Evolutionary conservation across 2,797 vertebrate genomes (phyloP), one percentile per base, ranked within the genome.

Genomic region (Cottoperca gobio): DNA sequence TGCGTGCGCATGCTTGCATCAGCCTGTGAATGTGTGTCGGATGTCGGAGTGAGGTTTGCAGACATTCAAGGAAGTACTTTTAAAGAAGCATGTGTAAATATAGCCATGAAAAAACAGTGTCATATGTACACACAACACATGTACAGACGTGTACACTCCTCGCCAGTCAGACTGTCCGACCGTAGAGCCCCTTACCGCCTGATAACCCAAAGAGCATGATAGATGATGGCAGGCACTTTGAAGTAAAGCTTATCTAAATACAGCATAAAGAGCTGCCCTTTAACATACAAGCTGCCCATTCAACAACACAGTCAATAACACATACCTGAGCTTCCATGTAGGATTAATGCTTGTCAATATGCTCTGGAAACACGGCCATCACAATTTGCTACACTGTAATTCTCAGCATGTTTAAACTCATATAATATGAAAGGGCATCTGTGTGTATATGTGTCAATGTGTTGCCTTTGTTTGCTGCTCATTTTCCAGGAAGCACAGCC

Each of bases 241-340:
- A 93, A 90, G 84, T 89, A 61, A 81, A 72, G 82, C 87, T 87
- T 91, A 89, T 90, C 87, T 90, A 91, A 89, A 90, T 89, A 89
- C 52, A 3, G 70, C 73, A 84, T 74, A 68, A 85, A 82, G 83
- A 87, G 79, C 68, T 86, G 80, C 65, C 89, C 78, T 91, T 89
- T 85, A 79, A 88, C 86, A 86, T 82, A 86, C 81, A 88, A 78
- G 77, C 84, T 73, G 72, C 71, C 85, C 79, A 84, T 91, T 91
- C 85, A 90, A 61, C 71, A 83, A 64, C 76, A 78, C 45, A 78
- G 83, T 84, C 82, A 88, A 85, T 79, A 90, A 78, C 83, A 87
- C 87, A 87, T 89, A 92, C 86, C 82, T 91, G 74, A 87, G 87
- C 82, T 83, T 91, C 84, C 88, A 85, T 73, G 69, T 85, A 64